phyloP scores from a whole-genome alignment of 1,140 invertebrate genomes.

The Notospermus geniculatus region DNA sequence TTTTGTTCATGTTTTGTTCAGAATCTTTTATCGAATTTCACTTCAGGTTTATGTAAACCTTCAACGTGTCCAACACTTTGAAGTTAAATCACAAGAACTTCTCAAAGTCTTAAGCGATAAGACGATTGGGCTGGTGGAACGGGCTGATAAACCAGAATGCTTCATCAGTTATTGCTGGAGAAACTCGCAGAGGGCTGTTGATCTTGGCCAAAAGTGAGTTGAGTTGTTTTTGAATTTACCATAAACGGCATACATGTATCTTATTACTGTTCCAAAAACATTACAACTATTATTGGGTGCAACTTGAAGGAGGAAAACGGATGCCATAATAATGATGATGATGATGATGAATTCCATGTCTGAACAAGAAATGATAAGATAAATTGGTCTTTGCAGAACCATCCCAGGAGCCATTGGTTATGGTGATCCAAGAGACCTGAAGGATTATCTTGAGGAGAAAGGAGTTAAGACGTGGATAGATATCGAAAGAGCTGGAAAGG shows the following conservation, averaged over 20 bases:
- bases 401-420: slow-evolving; percentile 16
- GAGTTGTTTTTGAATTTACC: not conserved
- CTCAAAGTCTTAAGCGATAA: slow-evolving; percentile 7
- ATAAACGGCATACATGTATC: not conserved
- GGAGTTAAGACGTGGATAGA: slow-evolving; percentile 28
- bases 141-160: slow-evolving; percentile 8
- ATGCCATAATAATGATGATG: no score
- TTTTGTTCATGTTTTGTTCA: no score
- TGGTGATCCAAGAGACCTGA: slow-evolving; percentile 27
- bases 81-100: slow-evolving; percentile 38
- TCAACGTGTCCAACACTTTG: slow-evolving; percentile 37
- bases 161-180: slow-evolving; percentile 29
- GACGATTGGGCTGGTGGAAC: slow-evolving; percentile 3
- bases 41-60: slow-evolving; percentile 50
- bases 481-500: slow-evolving; percentile 17
- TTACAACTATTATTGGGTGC: no score
- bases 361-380: no score
- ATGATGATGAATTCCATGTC: no score
- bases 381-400: no score
- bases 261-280: slow-evolving; percentile 2
- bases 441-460: slow-evolving; percentile 22
- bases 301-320: no score
- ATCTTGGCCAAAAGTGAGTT: slow-evolving; percentile 25
- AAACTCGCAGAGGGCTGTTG: slow-evolving; percentile 28
- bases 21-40: no score